Percentiles rank a stretch among this genome's conserved stretches.
Conservation (phyloP, 2,888 invertebrate species). For the Cantharis lateralis region DNA sequence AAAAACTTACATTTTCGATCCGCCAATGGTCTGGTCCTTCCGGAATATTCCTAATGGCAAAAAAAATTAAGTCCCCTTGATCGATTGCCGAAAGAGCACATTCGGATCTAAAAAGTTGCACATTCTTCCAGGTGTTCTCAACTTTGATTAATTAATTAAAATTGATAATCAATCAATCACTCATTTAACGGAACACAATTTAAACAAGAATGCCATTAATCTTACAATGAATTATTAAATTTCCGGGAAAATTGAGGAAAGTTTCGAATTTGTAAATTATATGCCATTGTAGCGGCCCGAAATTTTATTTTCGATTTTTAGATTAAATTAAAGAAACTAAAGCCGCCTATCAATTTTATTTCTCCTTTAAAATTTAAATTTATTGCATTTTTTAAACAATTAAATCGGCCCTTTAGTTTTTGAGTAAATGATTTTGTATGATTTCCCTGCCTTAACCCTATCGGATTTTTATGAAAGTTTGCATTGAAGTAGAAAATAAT, state of each 20-base stretch:
- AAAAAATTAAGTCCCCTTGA: not conserved
- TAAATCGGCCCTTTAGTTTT: no score
- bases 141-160: constrained; percentile 31
- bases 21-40: not conserved
- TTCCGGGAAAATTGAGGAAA: not conserved
- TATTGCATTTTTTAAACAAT: no score
- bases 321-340: no score
- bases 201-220: not conserved
- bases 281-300: not conserved
- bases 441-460: no score
- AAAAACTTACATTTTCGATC: not conserved
- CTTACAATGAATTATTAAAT: not conserved
- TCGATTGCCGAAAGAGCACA: not conserved
- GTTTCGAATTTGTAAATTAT: not conserved
- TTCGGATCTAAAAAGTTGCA: not conserved
- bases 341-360: no score
- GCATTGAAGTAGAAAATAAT: no score
- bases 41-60: no score
- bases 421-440: no score
- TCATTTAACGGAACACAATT: not conserved
- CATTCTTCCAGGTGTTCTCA: constrained; percentile 19
- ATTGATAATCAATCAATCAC: constrained; percentile 29
- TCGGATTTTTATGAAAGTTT: no score
- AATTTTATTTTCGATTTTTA: no score
- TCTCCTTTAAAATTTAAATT: no score